Percentiles rank a stretch among this genome's conserved stretches.
Conservation (phyloP, 1,140 invertebrate species). For the Drosophila malerkotliana region DNA sequence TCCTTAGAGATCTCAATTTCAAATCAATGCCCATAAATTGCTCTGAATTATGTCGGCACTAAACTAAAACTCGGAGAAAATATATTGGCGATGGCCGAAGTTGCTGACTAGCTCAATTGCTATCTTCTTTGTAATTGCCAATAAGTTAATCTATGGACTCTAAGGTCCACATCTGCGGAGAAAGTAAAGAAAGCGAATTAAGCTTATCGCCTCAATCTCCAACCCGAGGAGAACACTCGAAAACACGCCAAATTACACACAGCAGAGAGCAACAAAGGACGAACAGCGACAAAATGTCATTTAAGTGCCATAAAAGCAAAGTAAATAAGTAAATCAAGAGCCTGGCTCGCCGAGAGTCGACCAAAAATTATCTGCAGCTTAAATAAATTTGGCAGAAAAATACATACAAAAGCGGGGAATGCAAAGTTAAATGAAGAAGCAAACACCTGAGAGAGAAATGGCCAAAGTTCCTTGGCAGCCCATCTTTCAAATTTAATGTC, state of each 20-base stretch:
- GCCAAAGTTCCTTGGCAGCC: constrained; percentile 69
- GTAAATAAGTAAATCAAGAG: constrained; percentile 78
- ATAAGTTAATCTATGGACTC: constrained; percentile 61
- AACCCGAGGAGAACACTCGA: constrained; percentile 32
- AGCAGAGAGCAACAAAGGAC: constrained; percentile 32
- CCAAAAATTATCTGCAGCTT: constrained; percentile 72
- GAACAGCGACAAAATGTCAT: constrained; percentile 42
- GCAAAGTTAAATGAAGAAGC: constrained; percentile 25
- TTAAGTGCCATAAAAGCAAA: constrained; percentile 76
- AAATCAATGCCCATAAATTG: constrained; percentile 27
- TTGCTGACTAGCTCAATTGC: constrained; percentile 40
- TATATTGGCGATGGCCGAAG: constrained; percentile 25
- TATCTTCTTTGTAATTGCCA: constrained; percentile 61
- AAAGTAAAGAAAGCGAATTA: constrained; percentile 35
- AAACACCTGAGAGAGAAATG: constrained; percentile 55
- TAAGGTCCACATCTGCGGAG: constrained; percentile 24
- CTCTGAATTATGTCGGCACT: constrained; percentile 30
- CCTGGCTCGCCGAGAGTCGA: constrained; percentile 14
- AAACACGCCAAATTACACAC: constrained; percentile 67
- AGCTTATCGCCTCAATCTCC: constrained; percentile 67
- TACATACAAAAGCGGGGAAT: constrained; percentile 11
- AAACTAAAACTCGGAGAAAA: constrained; percentile 19
- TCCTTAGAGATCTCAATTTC: neutral
- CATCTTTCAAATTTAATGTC: constrained; percentile 82
- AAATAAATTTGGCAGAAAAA: constrained; percentile 64